Conservation (phyloP, 2,113 vertebrate genomes). For the Lipotes vexillifer region DNA sequence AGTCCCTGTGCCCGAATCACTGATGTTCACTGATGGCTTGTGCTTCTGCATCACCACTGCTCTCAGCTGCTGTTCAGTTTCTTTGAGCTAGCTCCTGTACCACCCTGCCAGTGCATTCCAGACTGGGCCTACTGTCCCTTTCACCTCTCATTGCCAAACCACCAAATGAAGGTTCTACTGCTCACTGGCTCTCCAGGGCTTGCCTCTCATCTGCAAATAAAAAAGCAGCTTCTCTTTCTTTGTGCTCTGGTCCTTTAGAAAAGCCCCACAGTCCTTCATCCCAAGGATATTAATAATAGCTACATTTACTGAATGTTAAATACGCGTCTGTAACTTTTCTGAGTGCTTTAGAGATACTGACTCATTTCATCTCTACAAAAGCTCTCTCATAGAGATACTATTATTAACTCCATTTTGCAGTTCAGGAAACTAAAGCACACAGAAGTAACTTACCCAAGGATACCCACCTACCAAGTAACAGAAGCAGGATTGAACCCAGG, state of each 20-base stretch:
- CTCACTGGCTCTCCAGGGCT: neutral
- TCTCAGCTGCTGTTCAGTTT: neutral
- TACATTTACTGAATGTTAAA: neutral
- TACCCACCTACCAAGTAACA: neutral
- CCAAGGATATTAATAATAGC: neutral
- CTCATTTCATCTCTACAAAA: neutral
- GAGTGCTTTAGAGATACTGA: neutral
- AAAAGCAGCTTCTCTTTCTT: neutral
- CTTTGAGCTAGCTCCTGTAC: neutral
- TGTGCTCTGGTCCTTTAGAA: neutral
- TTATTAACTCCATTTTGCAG: neutral
- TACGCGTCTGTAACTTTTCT: neutral
- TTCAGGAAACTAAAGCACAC: neutral
- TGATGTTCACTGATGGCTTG: neutral
- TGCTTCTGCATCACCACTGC: neutral
- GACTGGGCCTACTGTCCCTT: neutral
- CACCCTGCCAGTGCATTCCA: neutral
- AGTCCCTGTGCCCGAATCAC: neutral
- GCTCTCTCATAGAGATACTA: neutral
- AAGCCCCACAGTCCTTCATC: neutral
- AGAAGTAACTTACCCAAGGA: neutral
- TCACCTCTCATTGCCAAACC: neutral
- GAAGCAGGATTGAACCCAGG: neutral
- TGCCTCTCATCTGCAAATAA: neutral
- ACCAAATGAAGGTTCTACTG: neutral